These are phyloP conservation scores for Hetaerina americana DNA, from an alignment of 1,140 invertebrate genomes.

Conservation along the genomic window DNA sequence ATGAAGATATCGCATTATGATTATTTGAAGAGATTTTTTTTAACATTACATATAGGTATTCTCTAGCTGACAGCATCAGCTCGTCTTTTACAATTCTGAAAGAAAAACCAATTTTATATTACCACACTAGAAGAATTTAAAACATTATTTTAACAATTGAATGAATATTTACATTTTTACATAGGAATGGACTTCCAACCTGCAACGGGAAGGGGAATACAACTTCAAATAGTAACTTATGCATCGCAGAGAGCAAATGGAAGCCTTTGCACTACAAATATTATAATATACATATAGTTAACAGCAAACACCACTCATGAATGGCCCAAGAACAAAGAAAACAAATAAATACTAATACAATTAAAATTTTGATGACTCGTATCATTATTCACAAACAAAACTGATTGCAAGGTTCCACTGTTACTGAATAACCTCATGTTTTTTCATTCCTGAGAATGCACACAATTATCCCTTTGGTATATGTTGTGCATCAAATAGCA, in stretches of 20 bases:
- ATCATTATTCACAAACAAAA: neutral
- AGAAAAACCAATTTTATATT: neutral
- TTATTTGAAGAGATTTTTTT: too few species aligned
- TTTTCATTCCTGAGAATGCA: neutral
- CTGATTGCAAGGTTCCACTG: neutral
- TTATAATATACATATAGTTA: neutral
- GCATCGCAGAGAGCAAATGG: neutral
- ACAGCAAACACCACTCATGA: too few species aligned
- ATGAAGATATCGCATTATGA: too few species aligned
- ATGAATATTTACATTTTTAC: neutral
- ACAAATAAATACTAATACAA: neutral
- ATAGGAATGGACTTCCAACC: neutral
- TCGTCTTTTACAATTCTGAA: neutral
- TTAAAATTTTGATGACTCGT: neutral
- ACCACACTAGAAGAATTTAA: neutral
- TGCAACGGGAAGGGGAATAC: neutral
- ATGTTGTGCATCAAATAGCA: neutral
- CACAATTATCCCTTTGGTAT: neutral
- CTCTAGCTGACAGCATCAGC: too few species aligned
- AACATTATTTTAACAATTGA: neutral
- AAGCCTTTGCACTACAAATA: neutral
- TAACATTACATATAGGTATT: too few species aligned
- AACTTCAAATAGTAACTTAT: neutral
- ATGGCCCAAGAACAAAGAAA: neutral
- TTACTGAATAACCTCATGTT: too few species aligned